Evolutionary conservation across 2,113 vertebrate species (phyloP).

Genomic region (Campylomormyrus numenius): DNA sequence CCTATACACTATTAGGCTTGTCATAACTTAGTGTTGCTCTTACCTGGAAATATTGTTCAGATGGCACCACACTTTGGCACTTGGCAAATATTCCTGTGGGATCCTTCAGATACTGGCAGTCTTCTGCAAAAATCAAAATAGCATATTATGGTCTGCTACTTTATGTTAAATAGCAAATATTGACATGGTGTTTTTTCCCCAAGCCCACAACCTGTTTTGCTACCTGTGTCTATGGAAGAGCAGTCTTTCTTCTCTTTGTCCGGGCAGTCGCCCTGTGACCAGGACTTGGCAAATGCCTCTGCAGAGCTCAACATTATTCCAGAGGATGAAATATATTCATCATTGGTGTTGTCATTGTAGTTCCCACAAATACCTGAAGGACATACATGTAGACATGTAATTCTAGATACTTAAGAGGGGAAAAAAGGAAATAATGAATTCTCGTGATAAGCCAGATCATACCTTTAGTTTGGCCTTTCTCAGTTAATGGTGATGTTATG

Average conservation of each 20-base stretch:
- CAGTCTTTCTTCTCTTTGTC: conserved; percentile 14
- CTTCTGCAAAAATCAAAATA: conserved; percentile 48
- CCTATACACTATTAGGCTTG: too few relatives aligned
- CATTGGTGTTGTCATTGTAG: conserved; percentile 52
- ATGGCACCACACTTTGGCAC: conserved; percentile 59
- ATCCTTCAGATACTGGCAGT: conserved; percentile 55
- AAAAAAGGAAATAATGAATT: background rate
- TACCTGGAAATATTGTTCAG: conserved; percentile 53
- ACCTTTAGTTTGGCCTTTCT: too few relatives aligned
- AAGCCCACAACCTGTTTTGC: background rate
- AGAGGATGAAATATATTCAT: conserved; percentile 55
- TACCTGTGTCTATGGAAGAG: conserved; percentile 37
- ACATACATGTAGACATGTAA: background rate
- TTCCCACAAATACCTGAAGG: conserved; percentile 62
- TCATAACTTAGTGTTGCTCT: background rate
- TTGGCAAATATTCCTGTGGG: conserved; percentile 57
- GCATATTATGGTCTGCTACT: too few relatives aligned
- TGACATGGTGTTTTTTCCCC: background rate
- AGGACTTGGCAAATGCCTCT: conserved; percentile 49
- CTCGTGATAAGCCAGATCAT: too few relatives aligned
- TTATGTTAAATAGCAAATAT: background rate
- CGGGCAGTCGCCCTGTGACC: conserved; percentile 46
- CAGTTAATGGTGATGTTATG: too few relatives aligned
- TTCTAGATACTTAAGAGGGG: background rate
- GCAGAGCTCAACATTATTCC: conserved; percentile 53